Evolutionary conservation across 2,888 invertebrate genomes (phyloP).

Genomic region (Desoria tigrina): DNA sequence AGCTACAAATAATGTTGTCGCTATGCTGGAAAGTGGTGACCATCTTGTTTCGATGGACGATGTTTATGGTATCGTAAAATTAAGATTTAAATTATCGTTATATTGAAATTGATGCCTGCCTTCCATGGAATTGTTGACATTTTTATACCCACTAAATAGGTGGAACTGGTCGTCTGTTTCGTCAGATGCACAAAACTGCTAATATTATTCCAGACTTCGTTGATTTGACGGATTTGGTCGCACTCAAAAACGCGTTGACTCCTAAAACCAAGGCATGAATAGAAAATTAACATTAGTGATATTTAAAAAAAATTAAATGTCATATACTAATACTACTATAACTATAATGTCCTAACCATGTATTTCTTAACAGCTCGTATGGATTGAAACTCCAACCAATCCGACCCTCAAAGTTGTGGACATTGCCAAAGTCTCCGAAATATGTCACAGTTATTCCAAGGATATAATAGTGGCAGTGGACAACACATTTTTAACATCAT

Average conservation of each 20-base stretch:
- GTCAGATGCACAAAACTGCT: conserved; percentile 45
- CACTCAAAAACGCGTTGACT: conserved; percentile 59
- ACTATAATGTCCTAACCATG: neutral
- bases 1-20: conserved; percentile 73
- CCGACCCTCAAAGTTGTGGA: conserved; percentile 64
- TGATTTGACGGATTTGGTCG: conserved; percentile 59
- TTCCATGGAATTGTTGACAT: too few species aligned
- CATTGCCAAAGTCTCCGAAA: conserved; percentile 59
- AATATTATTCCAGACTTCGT: conserved; percentile 61
- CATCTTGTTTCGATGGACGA: conserved; percentile 58
- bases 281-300: neutral
- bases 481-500: conserved; percentile 64
- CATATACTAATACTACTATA: neutral
- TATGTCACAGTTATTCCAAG: conserved; percentile 55
- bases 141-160: neutral
- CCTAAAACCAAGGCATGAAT: conserved; percentile 62
- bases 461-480: conserved; percentile 61
- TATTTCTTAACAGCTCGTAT: conserved; percentile 62
- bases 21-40: conserved; percentile 79
- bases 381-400: conserved; percentile 67
- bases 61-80: conserved; percentile 62
- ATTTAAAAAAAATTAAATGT: neutral
- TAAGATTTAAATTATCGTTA: neutral
- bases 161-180: conserved; percentile 44
- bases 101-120: too few species aligned